Conservation (phyloP, 2,113 vertebrate species). For the Salvelinus fontinalis region DNA sequence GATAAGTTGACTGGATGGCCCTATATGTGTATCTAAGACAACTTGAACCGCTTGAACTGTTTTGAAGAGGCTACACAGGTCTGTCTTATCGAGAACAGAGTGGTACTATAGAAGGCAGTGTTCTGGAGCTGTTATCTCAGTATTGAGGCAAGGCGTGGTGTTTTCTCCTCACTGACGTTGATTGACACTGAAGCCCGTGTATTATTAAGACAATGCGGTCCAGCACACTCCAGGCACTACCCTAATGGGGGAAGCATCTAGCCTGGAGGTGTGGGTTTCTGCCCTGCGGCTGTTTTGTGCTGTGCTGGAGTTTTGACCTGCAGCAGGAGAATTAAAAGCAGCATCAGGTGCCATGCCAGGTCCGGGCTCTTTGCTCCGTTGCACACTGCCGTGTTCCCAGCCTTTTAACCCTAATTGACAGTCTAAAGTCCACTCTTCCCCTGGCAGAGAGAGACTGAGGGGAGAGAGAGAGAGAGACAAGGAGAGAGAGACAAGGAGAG, state of each 20-base stretch:
- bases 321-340: slow-evolving; percentile 61
- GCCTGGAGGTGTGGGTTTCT: slow-evolving; percentile 48
- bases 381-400: slow-evolving; percentile 53
- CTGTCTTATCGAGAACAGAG: neutral
- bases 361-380: slow-evolving; percentile 49
- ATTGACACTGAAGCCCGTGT: slow-evolving; percentile 26
- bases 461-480: slow-evolving; percentile 2
- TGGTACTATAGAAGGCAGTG: neutral
- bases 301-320: slow-evolving; percentile 36
- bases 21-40: neutral
- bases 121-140: neutral
- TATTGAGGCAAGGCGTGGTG: neutral
- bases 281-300: slow-evolving; percentile 32
- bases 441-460: slow-evolving; percentile 19
- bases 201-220: slow-evolving; percentile 39
- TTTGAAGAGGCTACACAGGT: neutral
- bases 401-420: slow-evolving; percentile 72
- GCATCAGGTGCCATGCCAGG: slow-evolving; percentile 64
- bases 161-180: slow-evolving; percentile 7
- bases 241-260: slow-evolving; percentile 41
- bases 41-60: neutral
- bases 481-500: slow-evolving; percentile 14
- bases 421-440: slow-evolving; percentile 53
- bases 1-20: neutral
- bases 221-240: slow-evolving; percentile 15